A percentile compares a stretch with the other conserved stretches of the same genome.
These are phyloP conservation scores for Drosophila tripunctata DNA, from an alignment of 2,888 invertebrate genomes.

Conservation along the genomic window DNA sequence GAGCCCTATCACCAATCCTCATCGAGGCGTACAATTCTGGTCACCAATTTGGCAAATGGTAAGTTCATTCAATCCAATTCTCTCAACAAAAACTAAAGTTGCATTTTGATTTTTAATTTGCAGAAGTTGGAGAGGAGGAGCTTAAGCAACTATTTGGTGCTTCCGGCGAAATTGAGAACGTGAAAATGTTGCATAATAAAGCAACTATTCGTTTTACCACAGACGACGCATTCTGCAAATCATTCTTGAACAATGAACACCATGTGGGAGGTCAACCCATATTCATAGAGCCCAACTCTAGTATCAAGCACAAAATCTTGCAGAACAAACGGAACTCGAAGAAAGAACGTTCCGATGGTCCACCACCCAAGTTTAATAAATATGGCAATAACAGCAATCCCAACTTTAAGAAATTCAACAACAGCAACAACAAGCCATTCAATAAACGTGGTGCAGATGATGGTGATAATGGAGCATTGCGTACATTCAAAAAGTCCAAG, in stretches of 20 bases:
- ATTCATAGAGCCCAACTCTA: slow-evolving; percentile 76
- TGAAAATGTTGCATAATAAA: slow-evolving; percentile 32
- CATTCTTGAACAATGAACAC: slow-evolving; percentile 70
- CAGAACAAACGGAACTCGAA: background rate
- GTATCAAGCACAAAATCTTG: slow-evolving; percentile 42
- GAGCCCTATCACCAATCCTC: slow-evolving; percentile 27
- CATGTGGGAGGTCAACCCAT: slow-evolving; percentile 49
- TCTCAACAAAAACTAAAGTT: too few species aligned
- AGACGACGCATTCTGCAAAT: slow-evolving; percentile 74
- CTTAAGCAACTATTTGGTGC: slow-evolving; percentile 50
- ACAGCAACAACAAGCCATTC: slow-evolving; percentile 32
- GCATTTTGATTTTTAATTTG: background rate
- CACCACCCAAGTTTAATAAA: too few species aligned
- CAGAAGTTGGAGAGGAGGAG: slow-evolving; percentile 53
- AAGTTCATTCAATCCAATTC: slow-evolving; percentile 1
- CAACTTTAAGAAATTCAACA: slow-evolving; percentile 14
- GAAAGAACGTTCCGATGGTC: background rate
- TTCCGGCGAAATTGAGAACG: slow-evolving; percentile 58
- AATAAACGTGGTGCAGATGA: slow-evolving; percentile 51
- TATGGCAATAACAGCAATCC: background rate
- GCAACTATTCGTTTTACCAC: slow-evolving; percentile 67
- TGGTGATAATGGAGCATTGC: slow-evolving; percentile 24
- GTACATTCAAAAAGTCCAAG: slow-evolving; percentile 39
- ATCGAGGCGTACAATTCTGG: slow-evolving; percentile 30
- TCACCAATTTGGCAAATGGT: slow-evolving; percentile 50